Base-by-base conservation (phyloP, 2,888 invertebrate species). In the Xestia ashworthii region DNA sequence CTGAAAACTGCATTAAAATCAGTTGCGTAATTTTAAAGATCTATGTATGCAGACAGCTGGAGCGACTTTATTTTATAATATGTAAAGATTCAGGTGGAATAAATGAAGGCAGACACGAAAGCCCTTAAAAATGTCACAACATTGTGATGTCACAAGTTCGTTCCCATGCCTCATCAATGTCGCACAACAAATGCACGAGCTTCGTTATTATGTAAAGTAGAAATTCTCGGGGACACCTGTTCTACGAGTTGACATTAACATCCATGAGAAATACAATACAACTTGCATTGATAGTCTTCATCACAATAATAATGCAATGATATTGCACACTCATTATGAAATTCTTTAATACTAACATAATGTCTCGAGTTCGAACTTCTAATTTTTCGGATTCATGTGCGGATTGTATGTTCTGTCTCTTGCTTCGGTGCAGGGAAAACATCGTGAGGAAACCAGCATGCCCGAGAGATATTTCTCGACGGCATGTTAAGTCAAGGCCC, bases 141-240 rank as follows among this genome's bases (percentile, higher is more conserved):
- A 70, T 19, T n/a, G 32, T 62, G 11, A 53, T 32, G 48, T 48
- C 41, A 2, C n/a, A 46, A n/a, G 0, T 62, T 12, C 0, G 5
- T 67, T 64, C 64, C 8, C 60, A 70, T 74, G 50, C n/a, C 55
- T 25, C 19, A 55, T 55, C 3, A 66, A 58, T 53, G 67, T 38
- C 50, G 46, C 19, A 41, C 46, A 71, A 83, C 62, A 83, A 50
- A 70, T 14, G 44, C 80, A 65, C 65, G 48, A 70, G 69, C 11
- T 16, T 19, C 38, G 14, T 53, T 41, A 16, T 64, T 60, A 76
- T n/a, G 55, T 62, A 67, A 83, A 58, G 19, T 50, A 66, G 72
- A 70, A 14, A 72, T 80, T 73, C 58, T 81, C n/a, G n/a, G 32
- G 41, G 73, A 72, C 81, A 84, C 53, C 64, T 84, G 81, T 58